Evolutionary conservation across 2,113 vertebrate genomes (phyloP).

Genomic region (Raphicerus campestris): DNA sequence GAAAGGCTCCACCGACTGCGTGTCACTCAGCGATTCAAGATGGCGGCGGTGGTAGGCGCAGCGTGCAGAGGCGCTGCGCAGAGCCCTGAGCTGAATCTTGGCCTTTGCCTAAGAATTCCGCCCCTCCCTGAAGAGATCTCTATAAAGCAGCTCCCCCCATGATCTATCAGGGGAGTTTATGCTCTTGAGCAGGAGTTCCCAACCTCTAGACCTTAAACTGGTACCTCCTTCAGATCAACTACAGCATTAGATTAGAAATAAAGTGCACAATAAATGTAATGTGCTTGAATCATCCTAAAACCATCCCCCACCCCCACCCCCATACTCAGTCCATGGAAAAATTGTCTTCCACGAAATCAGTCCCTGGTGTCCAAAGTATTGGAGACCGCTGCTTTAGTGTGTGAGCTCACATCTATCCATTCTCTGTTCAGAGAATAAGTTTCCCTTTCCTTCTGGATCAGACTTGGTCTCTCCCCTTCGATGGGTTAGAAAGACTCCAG

Average conservation of each 20-base stretch:
- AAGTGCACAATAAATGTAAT: background rate
- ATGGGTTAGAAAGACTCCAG: background rate
- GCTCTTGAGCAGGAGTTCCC: background rate
- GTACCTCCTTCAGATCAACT: background rate
- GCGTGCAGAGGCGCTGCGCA: background rate
- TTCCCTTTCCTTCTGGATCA: background rate
- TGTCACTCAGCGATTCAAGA: background rate
- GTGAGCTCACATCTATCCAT: background rate
- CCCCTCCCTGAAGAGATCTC: background rate
- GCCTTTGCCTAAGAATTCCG: background rate
- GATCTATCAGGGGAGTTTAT: too few species aligned
- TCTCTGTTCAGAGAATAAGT: background rate
- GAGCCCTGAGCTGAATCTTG: background rate
- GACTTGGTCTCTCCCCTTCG: background rate
- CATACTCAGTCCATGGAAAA: background rate
- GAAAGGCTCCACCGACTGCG: background rate
- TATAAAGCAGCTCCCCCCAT: background rate
- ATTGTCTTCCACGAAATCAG: background rate
- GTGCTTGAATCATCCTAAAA: background rate
- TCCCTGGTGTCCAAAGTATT: background rate
- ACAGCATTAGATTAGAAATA: background rate
- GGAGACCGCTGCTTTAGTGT: background rate
- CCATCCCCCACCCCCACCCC: background rate
- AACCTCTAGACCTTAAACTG: background rate
- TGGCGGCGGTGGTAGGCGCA: background rate